Conservation (phyloP, 2,797 vertebrate species). For the Silurus lanzhouensis region DNA sequence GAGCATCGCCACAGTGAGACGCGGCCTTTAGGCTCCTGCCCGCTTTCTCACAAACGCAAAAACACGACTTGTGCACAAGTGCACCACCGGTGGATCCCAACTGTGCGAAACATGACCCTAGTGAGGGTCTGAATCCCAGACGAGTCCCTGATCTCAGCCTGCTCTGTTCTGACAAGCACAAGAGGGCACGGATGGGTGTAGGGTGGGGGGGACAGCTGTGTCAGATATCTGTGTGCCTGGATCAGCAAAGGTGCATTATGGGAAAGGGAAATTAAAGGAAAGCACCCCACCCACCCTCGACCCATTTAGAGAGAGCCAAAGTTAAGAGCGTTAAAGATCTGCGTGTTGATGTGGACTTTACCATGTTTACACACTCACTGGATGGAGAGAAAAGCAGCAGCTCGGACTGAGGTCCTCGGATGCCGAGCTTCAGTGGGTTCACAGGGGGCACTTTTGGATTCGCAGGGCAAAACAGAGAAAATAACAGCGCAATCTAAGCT, state of each 20-base stretch:
- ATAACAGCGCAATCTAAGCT: not conserved
- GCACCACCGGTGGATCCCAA: conserved; percentile 74
- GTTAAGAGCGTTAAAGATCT: conserved; percentile 77
- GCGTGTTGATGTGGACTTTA: conserved; percentile 71
- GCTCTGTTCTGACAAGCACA: conserved; percentile 76
- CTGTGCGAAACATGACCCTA: conserved; percentile 87
- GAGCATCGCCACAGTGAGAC: conserved; percentile 68
- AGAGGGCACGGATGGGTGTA: conserved; percentile 67
- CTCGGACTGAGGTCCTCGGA: conserved; percentile 16
- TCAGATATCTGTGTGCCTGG: conserved; percentile 61
- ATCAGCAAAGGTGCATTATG: conserved; percentile 69
- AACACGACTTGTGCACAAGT: conserved; percentile 54
- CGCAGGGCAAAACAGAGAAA: not conserved
- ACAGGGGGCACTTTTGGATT: conserved; percentile 42
- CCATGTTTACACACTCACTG: conserved; percentile 58
- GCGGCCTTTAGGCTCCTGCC: conserved; percentile 51
- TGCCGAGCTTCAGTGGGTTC: conserved; percentile 36
- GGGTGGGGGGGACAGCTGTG: conserved; percentile 49
- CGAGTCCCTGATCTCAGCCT: conserved; percentile 72
- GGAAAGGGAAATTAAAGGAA: conserved; percentile 82
- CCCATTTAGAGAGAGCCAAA: conserved; percentile 70
- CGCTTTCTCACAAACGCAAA: conserved; percentile 61
- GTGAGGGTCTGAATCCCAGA: conserved; percentile 74
- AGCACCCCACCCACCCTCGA: conserved; percentile 49
- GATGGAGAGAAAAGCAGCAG: conserved; percentile 11